These are phyloP conservation scores for Apodemia duryi DNA, from an alignment of 2,888 invertebrate species.

Conservation along the genomic window DNA sequence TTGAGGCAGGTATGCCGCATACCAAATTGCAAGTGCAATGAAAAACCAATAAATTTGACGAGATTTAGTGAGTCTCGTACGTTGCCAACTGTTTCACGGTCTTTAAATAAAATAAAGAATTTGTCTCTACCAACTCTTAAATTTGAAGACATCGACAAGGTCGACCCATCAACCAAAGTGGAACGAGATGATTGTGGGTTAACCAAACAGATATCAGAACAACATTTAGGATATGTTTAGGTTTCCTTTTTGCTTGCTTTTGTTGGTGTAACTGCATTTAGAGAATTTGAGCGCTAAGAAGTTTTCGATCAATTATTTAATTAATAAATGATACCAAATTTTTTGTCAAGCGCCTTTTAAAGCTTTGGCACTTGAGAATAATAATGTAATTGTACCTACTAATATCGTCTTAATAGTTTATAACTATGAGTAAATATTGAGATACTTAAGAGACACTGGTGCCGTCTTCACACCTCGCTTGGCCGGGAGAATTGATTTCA, in stretches of 20 bases:
- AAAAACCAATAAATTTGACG: constrained; percentile 41
- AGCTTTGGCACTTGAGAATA: not conserved
- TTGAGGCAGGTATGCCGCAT: constrained; percentile 62
- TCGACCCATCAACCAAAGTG: constrained; percentile 44
- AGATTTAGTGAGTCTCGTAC: constrained; percentile 60
- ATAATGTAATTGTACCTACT: not conserved
- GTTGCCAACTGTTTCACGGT: constrained; percentile 54
- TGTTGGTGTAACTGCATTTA: constrained; percentile 18
- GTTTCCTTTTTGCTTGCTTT: constrained; percentile 25
- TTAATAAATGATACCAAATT: not conserved
- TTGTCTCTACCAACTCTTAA: constrained; percentile 69
- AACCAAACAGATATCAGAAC: constrained; percentile 72
- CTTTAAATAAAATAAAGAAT: constrained; percentile 58
- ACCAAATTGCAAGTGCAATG: constrained; percentile 67
- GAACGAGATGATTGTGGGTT: constrained; percentile 51
- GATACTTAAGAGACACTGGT: not conserved
- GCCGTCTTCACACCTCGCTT: not conserved
- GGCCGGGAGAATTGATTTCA: not conserved
- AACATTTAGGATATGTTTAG: constrained; percentile 79
- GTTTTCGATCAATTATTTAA: not conserved
- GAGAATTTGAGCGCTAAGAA: constrained; percentile 11
- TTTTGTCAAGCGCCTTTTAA: not conserved
- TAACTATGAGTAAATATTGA: not conserved
- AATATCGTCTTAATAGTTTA: not conserved
- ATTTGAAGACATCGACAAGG: constrained; percentile 52